Conservation (phyloP, 2,888 invertebrate genomes). For the Nowickia ferox region DNA sequence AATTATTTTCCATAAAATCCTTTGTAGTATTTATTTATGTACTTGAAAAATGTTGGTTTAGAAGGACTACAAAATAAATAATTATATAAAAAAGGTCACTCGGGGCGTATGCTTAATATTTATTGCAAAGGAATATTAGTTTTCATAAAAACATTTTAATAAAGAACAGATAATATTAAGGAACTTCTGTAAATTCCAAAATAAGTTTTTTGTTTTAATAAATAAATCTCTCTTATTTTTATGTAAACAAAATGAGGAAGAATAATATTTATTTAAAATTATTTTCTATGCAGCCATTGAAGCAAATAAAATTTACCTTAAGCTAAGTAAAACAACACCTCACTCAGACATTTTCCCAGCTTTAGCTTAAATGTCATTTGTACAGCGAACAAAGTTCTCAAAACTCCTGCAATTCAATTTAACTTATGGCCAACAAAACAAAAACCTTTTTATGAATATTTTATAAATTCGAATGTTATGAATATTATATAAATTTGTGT, state of each 20-base stretch:
- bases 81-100: background rate
- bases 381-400: background rate
- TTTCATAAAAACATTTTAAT: too few species aligned
- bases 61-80: too few species aligned
- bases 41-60: too few species aligned
- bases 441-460: constrained; percentile 8
- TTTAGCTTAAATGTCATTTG: constrained; percentile 2
- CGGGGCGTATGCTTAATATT: constrained; percentile 23
- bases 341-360: background rate
- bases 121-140: background rate
- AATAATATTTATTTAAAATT: background rate
- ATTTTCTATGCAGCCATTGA: background rate
- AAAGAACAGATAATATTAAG: too few species aligned
- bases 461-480: constrained; percentile 29
- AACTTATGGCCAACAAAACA: constrained; percentile 33
- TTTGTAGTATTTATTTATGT: background rate
- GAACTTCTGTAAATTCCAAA: too few species aligned
- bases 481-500: constrained; percentile 35
- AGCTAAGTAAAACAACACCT: background rate
- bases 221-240: too few species aligned
- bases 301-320: background rate
- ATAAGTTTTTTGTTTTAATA: too few species aligned
- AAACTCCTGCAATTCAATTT: constrained; percentile 7
- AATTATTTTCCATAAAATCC: background rate
- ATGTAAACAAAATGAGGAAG: too few species aligned